These are phyloP conservation scores for Drosophila kanekoi DNA, from an alignment of 2,888 invertebrate genomes.

Conservation along the genomic window DNA sequence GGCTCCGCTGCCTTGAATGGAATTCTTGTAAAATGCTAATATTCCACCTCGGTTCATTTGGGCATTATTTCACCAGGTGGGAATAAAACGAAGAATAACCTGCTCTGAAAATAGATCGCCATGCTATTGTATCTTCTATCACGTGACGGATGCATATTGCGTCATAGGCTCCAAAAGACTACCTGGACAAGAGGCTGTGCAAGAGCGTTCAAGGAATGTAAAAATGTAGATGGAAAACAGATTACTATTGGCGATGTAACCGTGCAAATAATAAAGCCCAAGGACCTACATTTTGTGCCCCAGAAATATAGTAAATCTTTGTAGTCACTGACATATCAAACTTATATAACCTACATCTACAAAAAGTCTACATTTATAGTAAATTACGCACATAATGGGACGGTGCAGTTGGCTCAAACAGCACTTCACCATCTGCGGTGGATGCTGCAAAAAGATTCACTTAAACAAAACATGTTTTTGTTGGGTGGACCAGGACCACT, in stretches of 20 bases:
- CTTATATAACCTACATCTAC: conserved; percentile 1
- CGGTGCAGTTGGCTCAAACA: conserved; percentile 89
- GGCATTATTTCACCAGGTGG: too few species aligned
- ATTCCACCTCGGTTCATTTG: too few species aligned
- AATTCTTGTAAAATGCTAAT: too few species aligned
- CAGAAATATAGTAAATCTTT: conserved; percentile 82
- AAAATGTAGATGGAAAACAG: conserved; percentile 82
- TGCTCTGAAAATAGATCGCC: not conserved
- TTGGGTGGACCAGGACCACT: conserved; percentile 95
- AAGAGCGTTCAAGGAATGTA: conserved; percentile 28
- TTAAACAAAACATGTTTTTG: conserved; percentile 98
- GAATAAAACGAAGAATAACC: too few species aligned
- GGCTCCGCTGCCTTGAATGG: too few species aligned
- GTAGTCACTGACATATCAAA: conserved; percentile 21
- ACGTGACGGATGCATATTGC: conserved; percentile 51
- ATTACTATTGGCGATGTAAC: conserved; percentile 91
- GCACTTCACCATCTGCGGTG: conserved; percentile 93
- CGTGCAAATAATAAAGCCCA: conserved; percentile 88
- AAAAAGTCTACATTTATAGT: conserved; percentile 50
- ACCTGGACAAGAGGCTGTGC: conserved; percentile 38
- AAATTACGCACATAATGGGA: conserved; percentile 86
- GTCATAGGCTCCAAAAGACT: conserved; percentile 38
- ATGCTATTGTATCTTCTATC: conserved; percentile 43
- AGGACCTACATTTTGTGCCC: conserved; percentile 93
- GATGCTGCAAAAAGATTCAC: conserved; percentile 97